These are phyloP conservation scores for Augochlora pura DNA, from an alignment of 1,140 invertebrate genomes.

Conservation along the genomic window DNA sequence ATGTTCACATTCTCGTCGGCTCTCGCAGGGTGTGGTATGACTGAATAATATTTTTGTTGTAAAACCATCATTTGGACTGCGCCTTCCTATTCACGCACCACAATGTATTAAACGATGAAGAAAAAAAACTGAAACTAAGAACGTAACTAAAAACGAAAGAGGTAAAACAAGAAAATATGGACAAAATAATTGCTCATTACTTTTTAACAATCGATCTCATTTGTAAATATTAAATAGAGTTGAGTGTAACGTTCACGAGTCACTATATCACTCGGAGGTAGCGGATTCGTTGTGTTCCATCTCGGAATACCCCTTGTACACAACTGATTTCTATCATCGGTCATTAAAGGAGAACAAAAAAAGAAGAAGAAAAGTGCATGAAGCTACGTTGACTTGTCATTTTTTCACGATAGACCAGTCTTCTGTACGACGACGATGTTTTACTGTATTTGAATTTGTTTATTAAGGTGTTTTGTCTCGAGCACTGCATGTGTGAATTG, in stretches of 20 bases:
- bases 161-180: slow-evolving; percentile 31
- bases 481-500: slow-evolving; percentile 35
- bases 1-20: slow-evolving; percentile 61
- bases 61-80: slow-evolving; percentile 51
- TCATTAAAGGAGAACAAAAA: slow-evolving; percentile 13
- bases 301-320: slow-evolving; percentile 11
- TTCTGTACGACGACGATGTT: slow-evolving; percentile 28
- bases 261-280: slow-evolving; percentile 5
- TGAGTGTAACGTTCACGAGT: slow-evolving; percentile 37
- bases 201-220: slow-evolving; percentile 76
- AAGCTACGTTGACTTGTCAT: slow-evolving; percentile 25
- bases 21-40: slow-evolving; percentile 64
- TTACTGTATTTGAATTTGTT: slow-evolving; percentile 30
- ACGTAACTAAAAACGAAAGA: neutral
- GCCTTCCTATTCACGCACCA: slow-evolving; percentile 66
- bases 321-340: slow-evolving; percentile 39
- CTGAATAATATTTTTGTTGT: slow-evolving; percentile 55
- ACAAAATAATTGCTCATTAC: slow-evolving; percentile 70
- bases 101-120: slow-evolving; percentile 32
- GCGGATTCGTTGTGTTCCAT: neutral
- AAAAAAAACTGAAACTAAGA: slow-evolving; percentile 30
- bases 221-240: slow-evolving; percentile 70
- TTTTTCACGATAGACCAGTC: slow-evolving; percentile 21
- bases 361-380: slow-evolving; percentile 25
- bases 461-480: slow-evolving; percentile 14